Evolutionary conservation across 2,797 vertebrate genomes (phyloP).

Genomic region (Pangasius macronema): DNA sequence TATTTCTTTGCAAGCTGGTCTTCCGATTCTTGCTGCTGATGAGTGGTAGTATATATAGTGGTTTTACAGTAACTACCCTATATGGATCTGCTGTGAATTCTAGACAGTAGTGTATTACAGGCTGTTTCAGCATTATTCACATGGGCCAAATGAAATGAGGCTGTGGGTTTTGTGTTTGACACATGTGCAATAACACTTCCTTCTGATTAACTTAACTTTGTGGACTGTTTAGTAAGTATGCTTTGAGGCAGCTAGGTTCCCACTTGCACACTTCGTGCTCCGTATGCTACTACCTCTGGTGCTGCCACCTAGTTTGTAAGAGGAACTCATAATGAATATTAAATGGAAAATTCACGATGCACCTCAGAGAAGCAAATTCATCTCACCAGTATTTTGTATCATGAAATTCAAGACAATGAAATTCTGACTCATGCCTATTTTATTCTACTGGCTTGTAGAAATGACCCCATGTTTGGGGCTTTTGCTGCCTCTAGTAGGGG

Average conservation of each 20-base stretch:
- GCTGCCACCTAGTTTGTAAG: not conserved
- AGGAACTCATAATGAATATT: not conserved
- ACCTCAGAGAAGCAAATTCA: not conserved
- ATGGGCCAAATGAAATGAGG: not conserved
- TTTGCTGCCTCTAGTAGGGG: too few relatives aligned
- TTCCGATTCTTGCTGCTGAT: too few relatives aligned
- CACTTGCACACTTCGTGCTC: not conserved
- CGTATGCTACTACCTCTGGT: not conserved
- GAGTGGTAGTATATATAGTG: too few relatives aligned
- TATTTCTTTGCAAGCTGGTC: too few relatives aligned
- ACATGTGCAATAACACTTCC: not conserved
- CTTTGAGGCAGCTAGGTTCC: not conserved
- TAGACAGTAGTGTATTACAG: not conserved
- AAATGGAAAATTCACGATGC: not conserved
- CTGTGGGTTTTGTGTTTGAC: not conserved
- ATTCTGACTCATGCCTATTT: not conserved
- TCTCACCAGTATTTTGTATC: not conserved
- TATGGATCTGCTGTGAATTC: not conserved
- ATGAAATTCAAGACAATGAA: not conserved
- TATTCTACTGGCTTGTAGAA: not conserved
- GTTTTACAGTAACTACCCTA: not conserved
- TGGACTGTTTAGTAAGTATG: not conserved
- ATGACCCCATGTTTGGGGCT: not conserved
- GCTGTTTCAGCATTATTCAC: not conserved
- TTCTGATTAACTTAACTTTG: not conserved